These are phyloP conservation scores for Cydia fagiglandana DNA, from an alignment of 1,140 invertebrate genomes.

Conservation along the genomic window DNA sequence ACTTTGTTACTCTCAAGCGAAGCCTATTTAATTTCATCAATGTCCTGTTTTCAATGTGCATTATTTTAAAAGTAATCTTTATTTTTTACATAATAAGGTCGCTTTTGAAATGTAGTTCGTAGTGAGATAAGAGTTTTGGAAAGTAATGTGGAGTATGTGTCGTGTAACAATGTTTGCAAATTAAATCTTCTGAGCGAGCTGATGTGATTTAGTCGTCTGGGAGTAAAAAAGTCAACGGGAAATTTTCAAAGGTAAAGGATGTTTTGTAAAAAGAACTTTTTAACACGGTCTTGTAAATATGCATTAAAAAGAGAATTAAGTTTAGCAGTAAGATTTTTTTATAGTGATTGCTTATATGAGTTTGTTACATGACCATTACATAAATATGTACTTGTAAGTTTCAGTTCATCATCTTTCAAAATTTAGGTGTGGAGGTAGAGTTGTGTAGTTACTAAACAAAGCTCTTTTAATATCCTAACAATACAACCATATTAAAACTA, in stretches of 20 bases:
- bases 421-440: too few relatives aligned
- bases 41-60: neutral
- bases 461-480: too few relatives aligned
- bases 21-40: neutral
- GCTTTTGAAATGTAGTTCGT: neutral
- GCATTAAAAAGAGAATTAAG: neutral
- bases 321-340: neutral
- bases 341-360: neutral
- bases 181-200: constrained; percentile 15
- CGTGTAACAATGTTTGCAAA: constrained; percentile 28
- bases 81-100: neutral
- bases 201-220: constrained; percentile 21
- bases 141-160: neutral
- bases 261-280: neutral
- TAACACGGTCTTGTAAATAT: constrained; percentile 1
- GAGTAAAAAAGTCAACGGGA: neutral
- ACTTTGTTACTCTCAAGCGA: neutral
- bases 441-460: too few relatives aligned
- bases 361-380: too few relatives aligned
- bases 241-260: neutral
- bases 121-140: neutral
- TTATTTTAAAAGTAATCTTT: neutral
- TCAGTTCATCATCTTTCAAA: too few relatives aligned
- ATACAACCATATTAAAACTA: too few relatives aligned
- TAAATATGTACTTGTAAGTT: too few relatives aligned